Percentiles rank a stretch among this genome's conserved stretches.
Conservation (phyloP, 2,113 vertebrate genomes). For the Ciconia stormi region DNA sequence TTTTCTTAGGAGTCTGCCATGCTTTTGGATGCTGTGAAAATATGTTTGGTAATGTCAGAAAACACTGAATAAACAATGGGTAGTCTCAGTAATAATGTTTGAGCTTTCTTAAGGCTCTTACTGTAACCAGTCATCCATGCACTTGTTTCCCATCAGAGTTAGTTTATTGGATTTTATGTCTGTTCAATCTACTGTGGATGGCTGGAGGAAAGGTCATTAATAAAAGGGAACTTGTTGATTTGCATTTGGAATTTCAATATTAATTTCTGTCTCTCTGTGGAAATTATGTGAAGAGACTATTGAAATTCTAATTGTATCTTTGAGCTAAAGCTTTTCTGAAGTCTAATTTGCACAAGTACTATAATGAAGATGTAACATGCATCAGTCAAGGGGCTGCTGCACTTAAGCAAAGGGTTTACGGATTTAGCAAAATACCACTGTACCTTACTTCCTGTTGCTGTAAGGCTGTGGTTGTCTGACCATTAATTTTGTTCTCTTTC, state of each 20-base stretch:
- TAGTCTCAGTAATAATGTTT: background rate
- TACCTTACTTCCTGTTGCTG: background rate
- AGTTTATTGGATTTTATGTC: background rate
- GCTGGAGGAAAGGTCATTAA: background rate
- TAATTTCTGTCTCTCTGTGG: background rate
- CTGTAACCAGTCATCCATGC: background rate
- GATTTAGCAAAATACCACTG: background rate
- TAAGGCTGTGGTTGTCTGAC: background rate
- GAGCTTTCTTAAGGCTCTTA: background rate
- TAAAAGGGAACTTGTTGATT: background rate
- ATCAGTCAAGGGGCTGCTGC: background rate
- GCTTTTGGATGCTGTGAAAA: background rate
- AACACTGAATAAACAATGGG: background rate
- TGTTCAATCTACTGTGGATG: background rate
- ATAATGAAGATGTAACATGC: background rate
- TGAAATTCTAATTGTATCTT: background rate
- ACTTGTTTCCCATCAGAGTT: background rate
- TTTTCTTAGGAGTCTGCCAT: background rate
- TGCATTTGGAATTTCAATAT: background rate
- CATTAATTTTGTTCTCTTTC: background rate
- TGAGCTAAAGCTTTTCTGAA: background rate
- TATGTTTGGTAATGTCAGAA: background rate
- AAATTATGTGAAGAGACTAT: background rate
- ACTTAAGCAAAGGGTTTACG: background rate
- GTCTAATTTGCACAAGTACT: background rate